Conservation (phyloP, 2,888 invertebrate genomes). For the Acanthacorydalis orientalis region DNA sequence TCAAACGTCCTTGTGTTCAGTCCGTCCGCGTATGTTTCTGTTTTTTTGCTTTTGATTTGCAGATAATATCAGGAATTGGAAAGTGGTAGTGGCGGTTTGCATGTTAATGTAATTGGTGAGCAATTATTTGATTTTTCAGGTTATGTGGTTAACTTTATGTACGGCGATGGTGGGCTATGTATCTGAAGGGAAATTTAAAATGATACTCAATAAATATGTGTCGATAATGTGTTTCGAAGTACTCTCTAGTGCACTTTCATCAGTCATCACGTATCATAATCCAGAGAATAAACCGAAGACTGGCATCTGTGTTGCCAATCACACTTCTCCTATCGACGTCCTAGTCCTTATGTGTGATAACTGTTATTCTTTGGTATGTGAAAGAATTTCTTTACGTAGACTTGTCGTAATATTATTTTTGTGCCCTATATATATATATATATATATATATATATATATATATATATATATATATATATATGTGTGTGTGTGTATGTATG, state of each 20-base stretch:
- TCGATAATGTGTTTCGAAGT: conserved; percentile 86
- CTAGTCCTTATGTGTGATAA: conserved; percentile 94
- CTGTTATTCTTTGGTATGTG: conserved; percentile 88
- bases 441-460: no score
- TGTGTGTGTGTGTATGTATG: no score
- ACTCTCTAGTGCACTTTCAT: conserved; percentile 79
- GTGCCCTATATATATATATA: no score
- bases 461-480: no score
- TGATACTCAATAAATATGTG: conserved; percentile 59
- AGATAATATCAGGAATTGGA: background rate
- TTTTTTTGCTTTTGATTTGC: background rate
- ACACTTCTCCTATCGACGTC: conserved; percentile 97
- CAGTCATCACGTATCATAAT: conserved; percentile 74
- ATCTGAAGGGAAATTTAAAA: conserved; percentile 61
- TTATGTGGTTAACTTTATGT: conserved; percentile 71
- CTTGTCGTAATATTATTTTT: no score
- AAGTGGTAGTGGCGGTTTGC: conserved; percentile 2
- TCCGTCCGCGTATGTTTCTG: no score
- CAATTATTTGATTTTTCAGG: conserved; percentile 35
- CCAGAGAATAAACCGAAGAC: conserved; percentile 67
- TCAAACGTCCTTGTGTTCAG: no score
- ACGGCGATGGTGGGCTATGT: conserved; percentile 77
- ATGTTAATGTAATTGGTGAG: conserved; percentile 6
- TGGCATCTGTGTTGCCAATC: conserved; percentile 95
- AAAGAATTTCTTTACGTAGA: background rate